Evolutionary conservation across 2,888 invertebrate species (phyloP).

Genomic region (Sinhomidia bicolor): DNA sequence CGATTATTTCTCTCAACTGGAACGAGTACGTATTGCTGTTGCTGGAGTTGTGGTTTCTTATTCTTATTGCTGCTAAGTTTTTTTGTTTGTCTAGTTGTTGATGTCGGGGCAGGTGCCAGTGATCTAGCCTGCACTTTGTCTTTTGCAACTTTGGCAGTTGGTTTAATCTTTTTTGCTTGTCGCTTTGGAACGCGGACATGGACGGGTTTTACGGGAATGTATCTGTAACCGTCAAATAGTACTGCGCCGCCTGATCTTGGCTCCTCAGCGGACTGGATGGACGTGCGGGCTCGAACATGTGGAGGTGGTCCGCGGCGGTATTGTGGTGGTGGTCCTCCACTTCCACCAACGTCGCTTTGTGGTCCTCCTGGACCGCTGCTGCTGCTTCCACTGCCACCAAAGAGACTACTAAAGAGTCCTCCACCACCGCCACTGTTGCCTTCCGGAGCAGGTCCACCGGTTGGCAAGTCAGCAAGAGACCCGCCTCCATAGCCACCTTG

Average conservation of each 20-base stretch:
- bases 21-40: slow-evolving; percentile 42
- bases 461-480: slow-evolving; percentile 12
- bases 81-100: slow-evolving; percentile 15
- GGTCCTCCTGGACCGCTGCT: neutral
- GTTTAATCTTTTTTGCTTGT: slow-evolving; percentile 50
- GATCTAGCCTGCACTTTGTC: neutral
- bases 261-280: slow-evolving; percentile 9
- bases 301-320: slow-evolving; percentile 23
- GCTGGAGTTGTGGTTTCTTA: too few relatives aligned
- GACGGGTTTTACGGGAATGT: slow-evolving; percentile 59
- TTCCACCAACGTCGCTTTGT: slow-evolving; percentile 19
- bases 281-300: slow-evolving; percentile 30
- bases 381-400: neutral
- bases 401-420: neutral
- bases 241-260: slow-evolving; percentile 62
- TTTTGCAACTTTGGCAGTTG: neutral
- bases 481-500: neutral
- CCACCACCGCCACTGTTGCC: neutral
- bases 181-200: slow-evolving; percentile 42
- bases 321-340: slow-evolving; percentile 11
- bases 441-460: slow-evolving; percentile 51
- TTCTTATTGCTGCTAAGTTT: slow-evolving; percentile 5
- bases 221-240: slow-evolving; percentile 52
- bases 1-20: slow-evolving; percentile 34
- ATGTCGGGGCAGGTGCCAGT: neutral